Percentiles rank a stretch among this genome's conserved stretches.
Conservation (phyloP, 23 tunicate genomes). For the Botrylloides violaceus region DNA sequence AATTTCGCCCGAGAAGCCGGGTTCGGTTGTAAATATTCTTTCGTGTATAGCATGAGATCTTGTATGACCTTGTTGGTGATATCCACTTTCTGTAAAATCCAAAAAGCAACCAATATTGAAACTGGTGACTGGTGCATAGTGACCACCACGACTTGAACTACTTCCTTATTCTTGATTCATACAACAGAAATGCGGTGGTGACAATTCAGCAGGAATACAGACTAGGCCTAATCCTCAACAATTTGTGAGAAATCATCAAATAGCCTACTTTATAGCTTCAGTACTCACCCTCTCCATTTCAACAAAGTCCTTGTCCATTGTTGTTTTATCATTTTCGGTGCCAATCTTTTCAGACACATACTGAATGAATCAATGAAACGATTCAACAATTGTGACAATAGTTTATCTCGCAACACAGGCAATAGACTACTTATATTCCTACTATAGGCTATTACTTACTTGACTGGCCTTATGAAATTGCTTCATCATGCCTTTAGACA, state of each 20-base stretch:
- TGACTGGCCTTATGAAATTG: conserved; percentile 90
- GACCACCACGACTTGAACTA: not conserved
- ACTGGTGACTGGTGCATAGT: not conserved
- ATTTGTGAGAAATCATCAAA: too few species aligned
- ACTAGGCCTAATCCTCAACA: too few species aligned
- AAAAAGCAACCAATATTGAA: conserved; percentile 2
- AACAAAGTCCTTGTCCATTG: conserved; percentile 81
- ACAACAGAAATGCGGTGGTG: too few species aligned
- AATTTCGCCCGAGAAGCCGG: conserved; percentile 68
- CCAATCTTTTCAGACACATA: conserved; percentile 87
- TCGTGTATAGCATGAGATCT: conserved; percentile 63
- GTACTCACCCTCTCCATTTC: conserved; percentile 94
- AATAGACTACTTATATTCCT: not conserved
- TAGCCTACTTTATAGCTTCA: too few species aligned
- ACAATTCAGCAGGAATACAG: too few species aligned
- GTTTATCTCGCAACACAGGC: not conserved
- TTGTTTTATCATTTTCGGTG: conserved; percentile 79
- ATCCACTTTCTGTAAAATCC: conserved; percentile 97
- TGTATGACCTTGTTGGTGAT: conserved; percentile 57
- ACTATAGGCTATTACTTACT: too few species aligned
- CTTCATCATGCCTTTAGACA: conserved; percentile 50
- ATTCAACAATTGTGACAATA: not conserved
- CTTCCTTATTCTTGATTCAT: not conserved
- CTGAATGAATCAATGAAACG: conserved; percentile 26
- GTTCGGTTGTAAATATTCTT: conserved; percentile 90